Conservation (phyloP, 2,888 invertebrate species). For the Sinopyrophorus schimmeli region DNA sequence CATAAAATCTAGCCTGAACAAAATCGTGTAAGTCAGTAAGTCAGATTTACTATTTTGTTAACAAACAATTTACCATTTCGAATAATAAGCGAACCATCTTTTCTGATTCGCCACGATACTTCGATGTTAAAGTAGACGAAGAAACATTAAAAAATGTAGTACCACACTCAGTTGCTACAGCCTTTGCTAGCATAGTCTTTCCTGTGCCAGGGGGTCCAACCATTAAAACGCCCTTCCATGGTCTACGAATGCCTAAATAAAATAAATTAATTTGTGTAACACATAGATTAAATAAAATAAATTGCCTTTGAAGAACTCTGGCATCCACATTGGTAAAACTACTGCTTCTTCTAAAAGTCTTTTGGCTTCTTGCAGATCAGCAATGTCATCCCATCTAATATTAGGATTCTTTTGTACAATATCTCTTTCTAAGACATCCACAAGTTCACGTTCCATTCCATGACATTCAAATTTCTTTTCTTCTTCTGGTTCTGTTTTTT, state of each 20-base stretch:
- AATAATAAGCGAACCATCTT: constrained; percentile 95
- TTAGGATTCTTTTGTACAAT: constrained; percentile 97
- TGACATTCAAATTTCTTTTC: constrained; percentile 84
- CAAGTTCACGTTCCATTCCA: constrained; percentile 86
- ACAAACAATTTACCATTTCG: constrained; percentile 77
- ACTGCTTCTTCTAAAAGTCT: constrained; percentile 94
- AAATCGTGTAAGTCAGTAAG: too few relatives aligned
- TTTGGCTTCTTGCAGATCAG: constrained; percentile 87
- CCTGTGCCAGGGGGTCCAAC: constrained; percentile 93
- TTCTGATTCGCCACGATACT: constrained; percentile 98
- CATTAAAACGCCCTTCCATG: constrained; percentile 96
- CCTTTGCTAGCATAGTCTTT: constrained; percentile 96
- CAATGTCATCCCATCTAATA: constrained; percentile 94
- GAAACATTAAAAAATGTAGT: constrained; percentile 98
- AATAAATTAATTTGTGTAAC: constrained; percentile 5
- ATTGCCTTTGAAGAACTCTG: constrained; percentile 91
- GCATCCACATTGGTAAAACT: constrained; percentile 96
- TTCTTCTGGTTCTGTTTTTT: constrained; percentile 60
- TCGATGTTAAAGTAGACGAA: constrained; percentile 95
- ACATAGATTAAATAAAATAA: neutral
- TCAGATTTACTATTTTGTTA: neutral
- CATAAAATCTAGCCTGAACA: constrained; percentile 90
- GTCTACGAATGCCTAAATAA: constrained; percentile 81
- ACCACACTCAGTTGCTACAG: constrained; percentile 97
- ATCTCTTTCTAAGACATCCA: constrained; percentile 88